A percentile compares a stretch with the other conserved stretches of the same genome.
Conservation (phyloP, 2,113 vertebrate genomes). For the Phrynosoma platyrhinos region DNA sequence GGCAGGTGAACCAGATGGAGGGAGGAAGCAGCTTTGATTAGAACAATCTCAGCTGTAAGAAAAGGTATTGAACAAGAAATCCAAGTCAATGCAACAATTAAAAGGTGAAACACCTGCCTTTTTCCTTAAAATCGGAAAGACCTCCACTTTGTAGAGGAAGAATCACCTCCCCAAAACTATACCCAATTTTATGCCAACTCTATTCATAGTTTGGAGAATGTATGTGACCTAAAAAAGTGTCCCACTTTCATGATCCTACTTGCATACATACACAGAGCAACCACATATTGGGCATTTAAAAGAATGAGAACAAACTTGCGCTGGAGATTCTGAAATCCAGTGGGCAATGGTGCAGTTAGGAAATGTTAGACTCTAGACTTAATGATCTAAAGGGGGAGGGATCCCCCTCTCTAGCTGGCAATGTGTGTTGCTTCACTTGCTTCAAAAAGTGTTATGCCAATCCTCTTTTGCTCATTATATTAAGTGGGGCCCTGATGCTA, state of each 20-base stretch:
- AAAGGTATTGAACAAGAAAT: slow-evolving; percentile 71
- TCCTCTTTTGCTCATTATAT: background rate
- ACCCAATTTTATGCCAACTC: slow-evolving; percentile 45
- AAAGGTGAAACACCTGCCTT: slow-evolving; percentile 72
- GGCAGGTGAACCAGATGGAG: slow-evolving; percentile 65
- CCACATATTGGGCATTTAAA: slow-evolving; percentile 9
- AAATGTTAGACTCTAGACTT: background rate
- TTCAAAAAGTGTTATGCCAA: background rate
- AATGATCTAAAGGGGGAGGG: background rate
- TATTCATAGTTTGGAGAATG: slow-evolving; percentile 50
- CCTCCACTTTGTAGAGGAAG: slow-evolving; percentile 59
- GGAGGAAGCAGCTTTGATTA: slow-evolving; percentile 78
- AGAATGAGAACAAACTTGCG: background rate
- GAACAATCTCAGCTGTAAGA: slow-evolving; percentile 72
- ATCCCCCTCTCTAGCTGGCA: background rate
- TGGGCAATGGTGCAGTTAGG: too few relatives aligned
- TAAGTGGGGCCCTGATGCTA: background rate
- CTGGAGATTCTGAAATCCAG: background rate
- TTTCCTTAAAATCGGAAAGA: slow-evolving; percentile 56
- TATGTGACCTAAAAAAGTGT: slow-evolving; percentile 57
- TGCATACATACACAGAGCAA: slow-evolving; percentile 7
- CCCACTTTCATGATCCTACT: slow-evolving; percentile 47
- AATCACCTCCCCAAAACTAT: slow-evolving; percentile 41
- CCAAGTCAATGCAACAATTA: slow-evolving; percentile 72
- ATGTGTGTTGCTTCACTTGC: background rate